A percentile compares a stretch with the other conserved stretches of the same genome.
Conservation (phyloP, 2,113 vertebrate species). For the Sapajus apella region DNA sequence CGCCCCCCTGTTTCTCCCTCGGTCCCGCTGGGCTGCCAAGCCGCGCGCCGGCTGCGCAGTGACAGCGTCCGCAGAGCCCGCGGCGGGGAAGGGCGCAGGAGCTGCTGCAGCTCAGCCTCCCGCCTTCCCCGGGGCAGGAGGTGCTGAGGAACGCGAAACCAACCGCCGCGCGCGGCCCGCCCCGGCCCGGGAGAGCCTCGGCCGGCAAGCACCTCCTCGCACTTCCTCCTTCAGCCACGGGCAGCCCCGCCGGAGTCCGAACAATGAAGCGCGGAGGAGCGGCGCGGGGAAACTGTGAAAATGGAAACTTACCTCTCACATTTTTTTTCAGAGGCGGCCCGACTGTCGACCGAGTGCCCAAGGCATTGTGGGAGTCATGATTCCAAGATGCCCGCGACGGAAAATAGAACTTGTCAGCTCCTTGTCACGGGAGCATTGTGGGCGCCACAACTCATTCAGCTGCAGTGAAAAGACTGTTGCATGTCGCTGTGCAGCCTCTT, state of each 20-base stretch:
- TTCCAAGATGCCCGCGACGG: slow-evolving; percentile 67
- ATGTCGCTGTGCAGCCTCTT: slow-evolving; percentile 77
- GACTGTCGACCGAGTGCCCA: slow-evolving; percentile 74
- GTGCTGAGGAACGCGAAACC: no score
- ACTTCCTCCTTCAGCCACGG: slow-evolving; percentile 41
- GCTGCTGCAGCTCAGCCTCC: background rate
- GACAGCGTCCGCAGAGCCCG: slow-evolving; percentile 61
- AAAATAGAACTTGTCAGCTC: slow-evolving; percentile 59
- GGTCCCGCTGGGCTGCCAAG: background rate
- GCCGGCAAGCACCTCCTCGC: background rate
- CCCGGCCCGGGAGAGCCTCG: background rate
- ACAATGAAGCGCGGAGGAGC: background rate
- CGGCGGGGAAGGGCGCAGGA: background rate
- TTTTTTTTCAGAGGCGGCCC: slow-evolving; percentile 75
- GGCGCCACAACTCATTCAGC: slow-evolving; percentile 71
- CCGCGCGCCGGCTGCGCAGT: background rate
- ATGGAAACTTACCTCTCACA: slow-evolving; percentile 85
- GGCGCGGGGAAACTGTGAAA: background rate
- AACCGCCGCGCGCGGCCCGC: background rate
- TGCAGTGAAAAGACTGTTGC: slow-evolving; percentile 72
- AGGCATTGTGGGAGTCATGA: slow-evolving; percentile 81
- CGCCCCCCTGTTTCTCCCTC: background rate
- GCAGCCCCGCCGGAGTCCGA: background rate
- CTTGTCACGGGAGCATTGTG: slow-evolving; percentile 80
- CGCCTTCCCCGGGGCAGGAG: background rate